These are phyloP conservation scores for Dendrocincla fuliginosa DNA, from an alignment of 2,797 vertebrate species.

Conservation along the genomic window DNA sequence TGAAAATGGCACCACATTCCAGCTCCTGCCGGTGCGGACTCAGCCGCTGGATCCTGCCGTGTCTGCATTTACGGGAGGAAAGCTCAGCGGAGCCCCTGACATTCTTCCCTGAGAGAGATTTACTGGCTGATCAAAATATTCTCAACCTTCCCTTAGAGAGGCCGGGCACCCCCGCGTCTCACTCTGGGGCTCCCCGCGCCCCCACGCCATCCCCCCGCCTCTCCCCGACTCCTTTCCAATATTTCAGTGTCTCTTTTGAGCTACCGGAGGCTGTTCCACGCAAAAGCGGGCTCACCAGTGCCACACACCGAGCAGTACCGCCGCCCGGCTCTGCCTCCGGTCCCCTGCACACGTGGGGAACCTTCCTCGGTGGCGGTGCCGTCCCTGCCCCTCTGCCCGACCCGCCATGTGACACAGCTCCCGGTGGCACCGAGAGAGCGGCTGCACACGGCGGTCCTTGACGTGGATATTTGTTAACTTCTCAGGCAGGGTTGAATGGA, in stretches of 20 bases:
- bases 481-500: fast-evolving
- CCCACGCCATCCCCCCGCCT: not conserved
- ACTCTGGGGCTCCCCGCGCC: not conserved
- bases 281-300: conserved; percentile 41
- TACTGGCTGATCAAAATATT: not conserved
- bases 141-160: not conserved
- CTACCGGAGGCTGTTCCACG: not conserved
- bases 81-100: not conserved
- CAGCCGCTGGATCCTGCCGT: not conserved
- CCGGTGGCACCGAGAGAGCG: not conserved
- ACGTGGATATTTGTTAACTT: not conserved
- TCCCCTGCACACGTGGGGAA: not conserved
- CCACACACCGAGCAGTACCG: conserved; percentile 46
- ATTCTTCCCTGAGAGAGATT: not conserved
- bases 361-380: not conserved
- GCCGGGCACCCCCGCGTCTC: not conserved
- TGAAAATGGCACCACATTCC: conserved; percentile 40
- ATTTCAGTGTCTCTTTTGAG: not conserved
- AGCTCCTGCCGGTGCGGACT: not conserved
- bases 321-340: not conserved
- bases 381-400: not conserved
- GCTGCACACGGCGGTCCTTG: no score
- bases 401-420: not conserved
- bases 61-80: not conserved
- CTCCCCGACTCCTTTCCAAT: not conserved